These are phyloP conservation scores for Tricholaema leucomelas DNA, from an alignment of 2,113 vertebrate species.

Conservation along the genomic window DNA sequence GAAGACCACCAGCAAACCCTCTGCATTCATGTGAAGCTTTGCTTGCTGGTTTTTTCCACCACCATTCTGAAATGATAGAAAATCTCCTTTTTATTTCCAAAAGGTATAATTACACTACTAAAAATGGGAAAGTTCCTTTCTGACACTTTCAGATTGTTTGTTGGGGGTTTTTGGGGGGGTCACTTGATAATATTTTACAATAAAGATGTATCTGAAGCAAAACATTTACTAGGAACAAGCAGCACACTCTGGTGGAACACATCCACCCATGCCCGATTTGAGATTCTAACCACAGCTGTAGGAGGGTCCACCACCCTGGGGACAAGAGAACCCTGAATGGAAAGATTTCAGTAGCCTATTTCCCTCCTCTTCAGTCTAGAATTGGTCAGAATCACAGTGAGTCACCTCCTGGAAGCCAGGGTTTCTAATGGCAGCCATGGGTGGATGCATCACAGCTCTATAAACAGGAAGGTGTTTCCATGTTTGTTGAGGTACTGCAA, in stretches of 20 bases:
- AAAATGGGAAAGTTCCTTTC: neutral
- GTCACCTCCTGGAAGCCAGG: constrained; percentile 12
- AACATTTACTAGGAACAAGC: neutral
- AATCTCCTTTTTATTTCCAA: neutral
- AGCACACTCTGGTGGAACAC: neutral
- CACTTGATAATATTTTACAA: neutral
- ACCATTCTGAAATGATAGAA: neutral
- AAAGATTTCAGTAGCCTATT: neutral
- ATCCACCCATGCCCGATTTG: neutral
- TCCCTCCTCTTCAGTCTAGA: neutral
- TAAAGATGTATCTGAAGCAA: neutral
- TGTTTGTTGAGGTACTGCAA: no score
- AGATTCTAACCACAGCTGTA: neutral
- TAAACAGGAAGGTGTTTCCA: neutral
- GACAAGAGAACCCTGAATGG: neutral
- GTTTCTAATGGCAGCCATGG: neutral
- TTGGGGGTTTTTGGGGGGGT: neutral
- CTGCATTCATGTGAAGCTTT: neutral
- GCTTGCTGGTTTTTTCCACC: neutral
- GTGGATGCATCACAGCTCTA: neutral
- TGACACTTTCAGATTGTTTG: neutral
- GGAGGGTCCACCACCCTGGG: neutral
- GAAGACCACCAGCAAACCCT: neutral
- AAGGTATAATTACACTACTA: neutral
- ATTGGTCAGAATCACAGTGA: neutral